Conservation (phyloP, 2,888 invertebrate species). For the Alsophila aescularia region DNA sequence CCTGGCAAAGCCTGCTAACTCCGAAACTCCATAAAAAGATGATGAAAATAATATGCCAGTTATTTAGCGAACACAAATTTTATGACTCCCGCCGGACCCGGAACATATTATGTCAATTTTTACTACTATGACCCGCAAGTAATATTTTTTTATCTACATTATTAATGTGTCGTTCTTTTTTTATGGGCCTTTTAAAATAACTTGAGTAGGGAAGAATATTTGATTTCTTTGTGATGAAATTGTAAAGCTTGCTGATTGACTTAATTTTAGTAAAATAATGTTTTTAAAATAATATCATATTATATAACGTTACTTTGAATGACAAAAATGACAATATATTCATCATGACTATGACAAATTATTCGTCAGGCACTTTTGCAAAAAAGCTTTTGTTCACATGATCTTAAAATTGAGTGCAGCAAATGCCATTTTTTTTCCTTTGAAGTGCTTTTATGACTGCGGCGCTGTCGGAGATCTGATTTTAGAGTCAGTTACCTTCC, state of each 20-base stretch:
- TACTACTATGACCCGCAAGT: constrained; percentile 54
- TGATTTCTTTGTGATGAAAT: constrained; percentile 23
- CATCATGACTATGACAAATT: too few species aligned
- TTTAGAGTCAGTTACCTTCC: too few species aligned
- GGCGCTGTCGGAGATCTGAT: too few species aligned
- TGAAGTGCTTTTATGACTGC: too few species aligned
- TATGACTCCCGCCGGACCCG: constrained; percentile 45
- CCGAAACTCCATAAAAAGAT: constrained; percentile 41
- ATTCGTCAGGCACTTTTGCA: too few species aligned
- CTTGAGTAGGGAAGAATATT: constrained; percentile 19
- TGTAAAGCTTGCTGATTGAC: constrained; percentile 1
- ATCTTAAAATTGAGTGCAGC: too few species aligned
- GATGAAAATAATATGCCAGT: constrained; percentile 45
- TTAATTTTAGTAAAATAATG: not conserved
- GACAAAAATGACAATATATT: too few species aligned
- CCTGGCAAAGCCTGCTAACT: constrained; percentile 7
- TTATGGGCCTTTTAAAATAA: constrained; percentile 52
- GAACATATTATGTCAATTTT: constrained; percentile 63
- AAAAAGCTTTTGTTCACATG: too few species aligned
- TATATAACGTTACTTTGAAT: too few species aligned
- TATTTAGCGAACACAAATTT: constrained; percentile 53
- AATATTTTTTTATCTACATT: constrained; percentile 59
- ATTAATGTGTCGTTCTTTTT: constrained; percentile 58
- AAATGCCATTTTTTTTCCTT: too few species aligned
- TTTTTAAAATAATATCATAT: not conserved